phyloP scores from a whole-genome alignment of 1,140 invertebrate species.

The Hylaeus anthracinus region DNA sequence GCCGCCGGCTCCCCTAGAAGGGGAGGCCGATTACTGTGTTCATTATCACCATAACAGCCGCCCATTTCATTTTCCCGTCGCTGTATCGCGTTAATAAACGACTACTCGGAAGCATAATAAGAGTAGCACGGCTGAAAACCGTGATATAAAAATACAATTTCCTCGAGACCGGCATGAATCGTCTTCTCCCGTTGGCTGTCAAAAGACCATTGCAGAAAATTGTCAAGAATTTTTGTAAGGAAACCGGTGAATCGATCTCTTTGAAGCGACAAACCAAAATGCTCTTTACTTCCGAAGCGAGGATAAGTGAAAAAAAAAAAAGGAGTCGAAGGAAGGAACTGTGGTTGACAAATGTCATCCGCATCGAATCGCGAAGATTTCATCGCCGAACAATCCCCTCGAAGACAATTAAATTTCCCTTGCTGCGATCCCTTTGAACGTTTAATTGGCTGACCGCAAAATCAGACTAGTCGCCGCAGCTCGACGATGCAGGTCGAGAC shows the following conservation, averaged over 20 bases:
- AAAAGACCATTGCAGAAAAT: no score
- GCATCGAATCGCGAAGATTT: not conserved
- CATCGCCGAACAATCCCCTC: not conserved
- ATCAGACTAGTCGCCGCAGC: conserved; percentile 13
- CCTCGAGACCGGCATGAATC: conserved; percentile 10
- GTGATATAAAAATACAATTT: conserved; percentile 10
- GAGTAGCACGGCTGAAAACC: not conserved
- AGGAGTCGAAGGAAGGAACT: not conserved
- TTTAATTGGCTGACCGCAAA: conserved; percentile 49
- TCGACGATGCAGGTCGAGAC: not conserved
- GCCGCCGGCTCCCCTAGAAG: no score
- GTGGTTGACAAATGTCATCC: not conserved
- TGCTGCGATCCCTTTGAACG: conserved; percentile 29
- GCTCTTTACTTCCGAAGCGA: no score
- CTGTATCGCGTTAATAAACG: conserved; percentile 33
- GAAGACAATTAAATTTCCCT: conserved; percentile 35
- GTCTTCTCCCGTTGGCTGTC: not conserved
- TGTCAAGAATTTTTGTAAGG: no score
- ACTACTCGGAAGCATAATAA: conserved; percentile 21
- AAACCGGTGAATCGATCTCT: no score
- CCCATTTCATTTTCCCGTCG: conserved; percentile 19
- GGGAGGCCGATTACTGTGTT: conserved; percentile 34
- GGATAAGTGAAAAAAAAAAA: not conserved
- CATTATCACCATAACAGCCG: conserved; percentile 25
- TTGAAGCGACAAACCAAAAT: no score